A percentile compares a stretch with the other conserved stretches of the same genome.
Evolutionary conservation across 2,888 invertebrate genomes (phyloP).

Genomic region (Rhogogaster chlorosoma): DNA sequence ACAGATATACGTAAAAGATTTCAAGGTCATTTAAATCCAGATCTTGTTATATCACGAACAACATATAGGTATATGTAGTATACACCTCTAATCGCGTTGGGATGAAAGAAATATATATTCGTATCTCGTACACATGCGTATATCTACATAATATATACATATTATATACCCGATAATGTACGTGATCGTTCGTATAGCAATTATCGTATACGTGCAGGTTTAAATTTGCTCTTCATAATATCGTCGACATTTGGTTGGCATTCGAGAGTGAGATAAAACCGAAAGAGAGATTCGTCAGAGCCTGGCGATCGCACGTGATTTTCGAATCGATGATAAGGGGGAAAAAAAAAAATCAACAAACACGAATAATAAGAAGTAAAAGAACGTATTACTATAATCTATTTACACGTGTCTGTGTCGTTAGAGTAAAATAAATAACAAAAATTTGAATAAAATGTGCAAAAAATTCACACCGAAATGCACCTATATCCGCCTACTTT

Average conservation of each 20-base stretch:
- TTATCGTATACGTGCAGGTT: constrained; percentile 7
- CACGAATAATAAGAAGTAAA: not conserved
- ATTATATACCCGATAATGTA: not conserved
- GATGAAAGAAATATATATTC: constrained; percentile 13
- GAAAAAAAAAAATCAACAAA: not conserved
- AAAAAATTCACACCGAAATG: not conserved
- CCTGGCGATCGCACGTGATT: constrained; percentile 11
- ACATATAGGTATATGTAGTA: constrained; percentile 14
- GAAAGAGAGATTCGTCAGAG: constrained; percentile 22
- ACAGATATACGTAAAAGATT: constrained; percentile 30
- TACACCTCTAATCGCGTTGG: not conserved
- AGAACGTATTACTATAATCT: not conserved
- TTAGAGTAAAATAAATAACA: not conserved
- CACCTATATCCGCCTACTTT: not conserved
- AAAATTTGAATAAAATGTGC: not conserved
- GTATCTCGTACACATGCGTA: constrained; percentile 7
- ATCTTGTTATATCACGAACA: constrained; percentile 30
- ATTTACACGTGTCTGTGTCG: not conserved
- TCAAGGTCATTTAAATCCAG: constrained; percentile 46
- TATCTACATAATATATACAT: constrained; percentile 7
- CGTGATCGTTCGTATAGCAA: not conserved
- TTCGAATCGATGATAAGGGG: not conserved
- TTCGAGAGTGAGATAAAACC: constrained; percentile 3
- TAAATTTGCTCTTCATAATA: constrained; percentile 19
- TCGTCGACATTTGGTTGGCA: constrained; percentile 6